Conservation (phyloP, 2,113 vertebrate genomes). For the Gallinago undulata region DNA sequence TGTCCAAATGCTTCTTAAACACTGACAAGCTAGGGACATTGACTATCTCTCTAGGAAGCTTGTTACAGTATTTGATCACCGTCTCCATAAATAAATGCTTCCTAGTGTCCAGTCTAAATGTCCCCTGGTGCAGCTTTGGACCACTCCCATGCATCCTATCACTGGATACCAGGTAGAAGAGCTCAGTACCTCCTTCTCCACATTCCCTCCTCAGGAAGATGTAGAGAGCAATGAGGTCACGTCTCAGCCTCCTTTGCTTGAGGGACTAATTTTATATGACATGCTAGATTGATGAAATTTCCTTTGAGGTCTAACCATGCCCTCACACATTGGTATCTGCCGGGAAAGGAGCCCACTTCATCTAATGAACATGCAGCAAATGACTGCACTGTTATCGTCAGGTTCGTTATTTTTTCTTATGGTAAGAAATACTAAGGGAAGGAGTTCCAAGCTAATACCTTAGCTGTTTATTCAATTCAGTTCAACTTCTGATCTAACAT, state of each 20-base stretch:
- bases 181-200: not conserved
- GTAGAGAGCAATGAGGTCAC: not conserved
- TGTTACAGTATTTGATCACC: not conserved
- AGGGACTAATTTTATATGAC: not conserved
- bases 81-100: not conserved
- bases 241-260: not conserved
- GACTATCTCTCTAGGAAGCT: not conserved
- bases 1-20: not conserved
- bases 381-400: not conserved
- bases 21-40: too few species aligned
- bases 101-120: not conserved
- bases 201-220: not conserved
- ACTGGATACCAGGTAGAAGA: not conserved
- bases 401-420: not conserved
- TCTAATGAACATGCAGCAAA: not conserved
- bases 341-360: not conserved
- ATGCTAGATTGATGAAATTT: not conserved
- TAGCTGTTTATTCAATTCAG: not conserved
- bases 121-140: not conserved
- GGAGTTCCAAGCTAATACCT: not conserved
- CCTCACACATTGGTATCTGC: not conserved
- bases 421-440: not conserved
- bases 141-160: rapidly evolving
- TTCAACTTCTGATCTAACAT: not conserved
- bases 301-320: not conserved